These are phyloP conservation scores for Piaya cayana DNA, from an alignment of 2,113 vertebrate species.

Conservation along the genomic window DNA sequence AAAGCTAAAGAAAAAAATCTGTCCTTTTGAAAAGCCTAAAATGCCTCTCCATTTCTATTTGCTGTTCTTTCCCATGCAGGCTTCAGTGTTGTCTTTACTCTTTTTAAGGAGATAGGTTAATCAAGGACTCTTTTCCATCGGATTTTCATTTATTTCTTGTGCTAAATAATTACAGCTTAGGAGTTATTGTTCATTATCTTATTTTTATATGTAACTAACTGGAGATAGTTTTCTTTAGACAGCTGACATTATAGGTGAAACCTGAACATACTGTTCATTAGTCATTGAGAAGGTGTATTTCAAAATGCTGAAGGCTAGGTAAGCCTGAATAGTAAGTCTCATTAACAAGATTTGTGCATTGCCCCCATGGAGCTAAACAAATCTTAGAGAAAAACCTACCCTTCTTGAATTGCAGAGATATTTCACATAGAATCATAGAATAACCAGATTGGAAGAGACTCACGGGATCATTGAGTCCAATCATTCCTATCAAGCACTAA, in stretches of 20 bases:
- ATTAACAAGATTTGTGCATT: neutral
- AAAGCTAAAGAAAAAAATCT: neutral
- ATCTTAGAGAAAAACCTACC: neutral
- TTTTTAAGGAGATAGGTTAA: neutral
- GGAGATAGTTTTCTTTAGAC: neutral
- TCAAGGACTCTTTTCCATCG: neutral
- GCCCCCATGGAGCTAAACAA: neutral
- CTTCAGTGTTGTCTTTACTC: neutral
- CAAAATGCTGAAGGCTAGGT: neutral
- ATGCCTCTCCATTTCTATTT: neutral
- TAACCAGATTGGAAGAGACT: too few species aligned
- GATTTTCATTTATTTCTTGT: neutral
- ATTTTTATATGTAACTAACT: neutral
- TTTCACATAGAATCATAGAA: too few species aligned
- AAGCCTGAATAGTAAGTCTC: neutral
- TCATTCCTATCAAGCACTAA: too few species aligned
- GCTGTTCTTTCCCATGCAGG: rapidly evolving
- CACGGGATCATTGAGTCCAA: too few species aligned
- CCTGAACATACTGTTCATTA: neutral
- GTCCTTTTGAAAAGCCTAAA: neutral
- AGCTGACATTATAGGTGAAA: neutral
- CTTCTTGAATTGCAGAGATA: neutral
- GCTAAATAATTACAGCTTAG: neutral
- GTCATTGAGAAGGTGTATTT: neutral
- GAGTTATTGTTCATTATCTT: neutral